Evolutionary conservation across 2,113 vertebrate species (phyloP).

Genomic region (Myocastor coypus): DNA sequence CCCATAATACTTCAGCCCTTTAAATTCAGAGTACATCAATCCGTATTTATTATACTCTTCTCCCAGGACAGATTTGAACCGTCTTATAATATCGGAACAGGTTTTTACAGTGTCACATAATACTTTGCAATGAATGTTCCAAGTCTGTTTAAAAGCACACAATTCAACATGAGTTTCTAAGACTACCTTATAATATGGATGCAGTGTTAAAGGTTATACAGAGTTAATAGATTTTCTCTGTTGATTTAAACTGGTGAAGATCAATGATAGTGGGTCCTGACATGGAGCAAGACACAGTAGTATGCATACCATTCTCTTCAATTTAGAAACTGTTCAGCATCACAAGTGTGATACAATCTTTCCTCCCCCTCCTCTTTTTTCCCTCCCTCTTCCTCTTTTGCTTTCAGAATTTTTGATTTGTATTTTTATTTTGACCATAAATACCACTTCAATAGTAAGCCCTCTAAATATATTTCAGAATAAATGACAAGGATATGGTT

Average conservation of each 20-base stretch:
- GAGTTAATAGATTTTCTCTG: neutral
- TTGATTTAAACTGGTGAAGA: neutral
- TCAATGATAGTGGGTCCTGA: neutral
- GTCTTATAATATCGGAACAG: neutral
- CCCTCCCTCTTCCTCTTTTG: neutral
- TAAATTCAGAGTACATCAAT: conserved; percentile 41
- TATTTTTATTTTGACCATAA: conserved; percentile 35
- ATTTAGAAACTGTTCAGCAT: neutral
- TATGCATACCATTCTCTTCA: neutral
- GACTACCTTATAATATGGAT: neutral
- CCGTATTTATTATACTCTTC: conserved; percentile 7
- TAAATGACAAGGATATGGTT: conserved; percentile 21
- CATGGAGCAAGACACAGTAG: neutral
- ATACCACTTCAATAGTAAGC: neutral
- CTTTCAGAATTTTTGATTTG: neutral
- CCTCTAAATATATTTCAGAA: neutral
- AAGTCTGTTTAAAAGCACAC: neutral
- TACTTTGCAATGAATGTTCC: neutral
- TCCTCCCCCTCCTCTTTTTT: neutral
- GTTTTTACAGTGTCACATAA: neutral
- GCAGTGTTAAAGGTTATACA: neutral
- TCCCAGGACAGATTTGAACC: neutral
- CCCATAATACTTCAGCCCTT: neutral
- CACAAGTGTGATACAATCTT: neutral
- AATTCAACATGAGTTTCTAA: neutral